A percentile compares a stretch with the other conserved stretches of the same genome.
Evolutionary conservation across 2,797 vertebrate genomes (phyloP).

Genomic region (Gymnopithys bicolor): DNA sequence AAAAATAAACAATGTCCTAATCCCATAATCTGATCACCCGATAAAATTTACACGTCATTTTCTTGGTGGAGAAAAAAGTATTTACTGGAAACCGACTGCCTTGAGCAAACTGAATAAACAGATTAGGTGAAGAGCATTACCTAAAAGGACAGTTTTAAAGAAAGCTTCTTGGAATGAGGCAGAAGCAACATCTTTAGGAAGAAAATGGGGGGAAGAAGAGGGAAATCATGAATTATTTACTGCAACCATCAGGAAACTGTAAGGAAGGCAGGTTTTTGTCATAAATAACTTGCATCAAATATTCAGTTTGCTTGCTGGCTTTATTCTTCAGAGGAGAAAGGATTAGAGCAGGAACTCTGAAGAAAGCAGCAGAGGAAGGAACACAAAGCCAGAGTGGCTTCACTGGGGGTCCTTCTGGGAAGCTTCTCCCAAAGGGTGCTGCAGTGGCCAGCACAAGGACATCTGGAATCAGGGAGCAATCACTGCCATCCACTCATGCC

Average conservation of each 20-base stretch:
- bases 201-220: not conserved
- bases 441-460: not conserved
- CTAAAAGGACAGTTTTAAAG: not conserved
- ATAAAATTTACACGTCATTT: not conserved
- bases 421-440: not conserved
- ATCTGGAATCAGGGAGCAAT: not conserved
- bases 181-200: not conserved
- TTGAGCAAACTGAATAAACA: not conserved
- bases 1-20: slow-evolving; percentile 20
- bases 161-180: not conserved
- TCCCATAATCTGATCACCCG: not conserved
- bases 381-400: not conserved
- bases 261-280: not conserved
- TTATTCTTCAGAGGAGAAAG: not conserved
- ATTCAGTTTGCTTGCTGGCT: not conserved
- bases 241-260: not conserved
- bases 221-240: not conserved
- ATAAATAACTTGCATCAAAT: not conserved
- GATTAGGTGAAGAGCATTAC: not conserved
- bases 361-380: not conserved
- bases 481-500: not conserved
- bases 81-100: not conserved
- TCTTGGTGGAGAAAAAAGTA: not conserved
- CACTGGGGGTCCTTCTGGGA: not conserved
- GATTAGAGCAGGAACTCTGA: not conserved